Conservation (phyloP, 1,140 invertebrate genomes). For the Gryon sp. region DNA sequence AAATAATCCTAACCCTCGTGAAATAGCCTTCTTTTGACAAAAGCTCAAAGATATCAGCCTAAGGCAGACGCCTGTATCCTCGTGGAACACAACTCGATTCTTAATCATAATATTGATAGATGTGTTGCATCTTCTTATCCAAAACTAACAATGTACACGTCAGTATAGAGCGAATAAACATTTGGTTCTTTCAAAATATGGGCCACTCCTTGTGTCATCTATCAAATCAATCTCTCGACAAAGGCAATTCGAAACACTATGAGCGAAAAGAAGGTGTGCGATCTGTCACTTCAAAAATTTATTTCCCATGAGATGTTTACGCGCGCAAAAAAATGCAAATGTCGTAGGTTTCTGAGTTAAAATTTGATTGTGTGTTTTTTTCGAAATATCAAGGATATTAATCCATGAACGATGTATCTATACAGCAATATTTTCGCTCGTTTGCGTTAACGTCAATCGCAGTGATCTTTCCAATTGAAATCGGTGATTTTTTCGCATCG, state of each 20-base stretch:
- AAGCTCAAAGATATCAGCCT: constrained; percentile 28
- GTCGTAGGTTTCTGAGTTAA: background rate
- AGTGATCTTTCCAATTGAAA: constrained; percentile 47
- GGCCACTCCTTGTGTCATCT: constrained; percentile 46
- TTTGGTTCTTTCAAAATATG: constrained; percentile 26
- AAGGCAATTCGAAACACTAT: constrained; percentile 3
- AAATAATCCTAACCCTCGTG: constrained; percentile 35
- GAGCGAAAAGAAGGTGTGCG: background rate
- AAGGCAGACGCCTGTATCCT: background rate
- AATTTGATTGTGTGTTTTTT: constrained; percentile 16
- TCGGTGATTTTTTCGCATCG: constrained; percentile 37
- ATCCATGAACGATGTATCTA: constrained; percentile 32
- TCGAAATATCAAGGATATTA: constrained; percentile 20
- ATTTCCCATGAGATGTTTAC: constrained; percentile 22
- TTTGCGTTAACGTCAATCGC: constrained; percentile 51
- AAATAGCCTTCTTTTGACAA: constrained; percentile 26
- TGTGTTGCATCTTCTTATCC: constrained; percentile 48
- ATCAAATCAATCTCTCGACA: constrained; percentile 39
- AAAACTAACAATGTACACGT: constrained; percentile 44
- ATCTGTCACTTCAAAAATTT: constrained; percentile 3
- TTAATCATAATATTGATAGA: constrained; percentile 62
- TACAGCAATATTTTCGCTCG: constrained; percentile 47
- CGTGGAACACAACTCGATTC: background rate
- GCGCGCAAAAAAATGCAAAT: constrained; percentile 31
- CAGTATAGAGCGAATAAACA: constrained; percentile 48